These are phyloP conservation scores for Pluvialis apricaria DNA, from an alignment of 2,113 vertebrate species.

Conservation along the genomic window DNA sequence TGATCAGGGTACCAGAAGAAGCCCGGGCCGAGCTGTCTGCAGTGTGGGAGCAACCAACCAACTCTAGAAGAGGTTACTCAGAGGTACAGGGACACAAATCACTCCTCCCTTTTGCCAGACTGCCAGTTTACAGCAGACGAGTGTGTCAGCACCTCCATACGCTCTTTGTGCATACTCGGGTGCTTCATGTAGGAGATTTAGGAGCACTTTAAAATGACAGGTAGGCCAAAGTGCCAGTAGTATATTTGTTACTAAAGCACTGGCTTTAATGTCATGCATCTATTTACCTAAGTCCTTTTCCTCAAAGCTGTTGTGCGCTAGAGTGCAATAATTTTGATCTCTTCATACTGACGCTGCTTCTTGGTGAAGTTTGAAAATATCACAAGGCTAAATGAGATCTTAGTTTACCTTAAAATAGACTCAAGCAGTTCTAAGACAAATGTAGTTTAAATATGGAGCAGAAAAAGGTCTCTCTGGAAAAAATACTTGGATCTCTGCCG, in stretches of 20 bases:
- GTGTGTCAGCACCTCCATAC: not conserved
- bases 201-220: not conserved
- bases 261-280: not conserved
- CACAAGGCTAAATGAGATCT: constrained; percentile 36
- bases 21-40: not conserved
- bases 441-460: constrained; percentile 1
- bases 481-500: not conserved
- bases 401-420: constrained; percentile 41
- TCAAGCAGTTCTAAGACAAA: constrained; percentile 19
- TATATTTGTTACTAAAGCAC: not conserved
- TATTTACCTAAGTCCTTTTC: not conserved
- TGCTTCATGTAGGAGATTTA: not conserved
- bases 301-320: not conserved
- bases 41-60: not conserved
- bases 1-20: not conserved
- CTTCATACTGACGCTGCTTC: not conserved
- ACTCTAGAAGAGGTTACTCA: not conserved
- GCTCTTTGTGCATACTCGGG: not conserved
- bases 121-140: not conserved
- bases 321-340: not conserved
- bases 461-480: constrained; percentile 9
- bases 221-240: not conserved
- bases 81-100: not conserved
- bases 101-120: not conserved
- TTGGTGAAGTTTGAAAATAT: constrained; percentile 20